Conservation (phyloP, 2,797 vertebrate genomes). For the Molossus alvarezi region DNA sequence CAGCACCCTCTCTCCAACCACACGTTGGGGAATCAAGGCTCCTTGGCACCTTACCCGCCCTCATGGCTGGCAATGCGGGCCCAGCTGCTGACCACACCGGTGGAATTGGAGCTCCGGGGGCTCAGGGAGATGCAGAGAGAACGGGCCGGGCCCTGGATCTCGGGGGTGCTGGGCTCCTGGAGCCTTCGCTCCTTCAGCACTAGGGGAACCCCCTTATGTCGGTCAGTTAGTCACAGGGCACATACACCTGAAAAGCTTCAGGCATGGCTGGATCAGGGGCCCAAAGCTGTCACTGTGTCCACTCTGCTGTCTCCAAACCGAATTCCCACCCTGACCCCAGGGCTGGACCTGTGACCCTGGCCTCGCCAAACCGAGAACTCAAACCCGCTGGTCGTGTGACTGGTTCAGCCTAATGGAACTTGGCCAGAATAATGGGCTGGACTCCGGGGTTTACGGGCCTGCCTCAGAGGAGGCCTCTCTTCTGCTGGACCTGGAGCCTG, state of each 20-base stretch:
- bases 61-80: accelerated
- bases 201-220: background rate
- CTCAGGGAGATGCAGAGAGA: background rate
- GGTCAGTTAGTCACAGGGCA: background rate
- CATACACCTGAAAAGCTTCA: background rate
- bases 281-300: background rate
- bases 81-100: background rate
- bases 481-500: background rate
- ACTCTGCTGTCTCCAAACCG: background rate
- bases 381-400: background rate
- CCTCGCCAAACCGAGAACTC: background rate
- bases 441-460: background rate
- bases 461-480: background rate
- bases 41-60: too few relatives aligned
- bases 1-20: background rate
- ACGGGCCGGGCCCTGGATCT: background rate
- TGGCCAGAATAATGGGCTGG: accelerated
- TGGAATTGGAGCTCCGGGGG: accelerated
- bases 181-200: background rate
- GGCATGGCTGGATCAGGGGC: background rate
- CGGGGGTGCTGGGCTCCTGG: background rate
- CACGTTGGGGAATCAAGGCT: background rate
- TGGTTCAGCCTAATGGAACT: background rate
- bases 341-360: background rate
- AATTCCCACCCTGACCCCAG: background rate